phyloP scores from a whole-genome alignment of 2,888 invertebrate species.

The Helobdella robusta region DNA sequence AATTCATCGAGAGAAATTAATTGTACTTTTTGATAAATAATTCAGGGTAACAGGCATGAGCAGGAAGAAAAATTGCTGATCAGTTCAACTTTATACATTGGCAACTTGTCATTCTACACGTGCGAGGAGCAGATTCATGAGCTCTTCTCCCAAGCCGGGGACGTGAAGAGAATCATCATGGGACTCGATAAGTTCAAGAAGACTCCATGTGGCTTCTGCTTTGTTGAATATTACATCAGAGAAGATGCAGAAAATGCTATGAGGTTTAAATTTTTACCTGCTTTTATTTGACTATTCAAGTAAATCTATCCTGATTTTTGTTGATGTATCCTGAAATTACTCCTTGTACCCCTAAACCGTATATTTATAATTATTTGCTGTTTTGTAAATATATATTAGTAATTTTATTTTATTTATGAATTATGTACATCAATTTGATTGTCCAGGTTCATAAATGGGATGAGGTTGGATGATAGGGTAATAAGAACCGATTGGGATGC shows the following conservation, averaged over 20 bases:
- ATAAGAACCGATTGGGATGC: slow-evolving; percentile 98
- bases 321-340: no score
- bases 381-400: neutral
- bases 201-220: slow-evolving; percentile 98
- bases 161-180: slow-evolving; percentile 85
- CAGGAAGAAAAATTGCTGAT: slow-evolving; percentile 42
- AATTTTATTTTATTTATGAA: neutral
- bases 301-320: no score
- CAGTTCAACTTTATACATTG: slow-evolving; percentile 77
- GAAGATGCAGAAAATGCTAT: slow-evolving; percentile 21
- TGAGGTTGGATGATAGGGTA: slow-evolving; percentile 86
- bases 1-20: no score
- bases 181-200: slow-evolving; percentile 93
- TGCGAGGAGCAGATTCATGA: slow-evolving; percentile 84
- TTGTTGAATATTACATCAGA: slow-evolving; percentile 67
- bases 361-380: neutral
- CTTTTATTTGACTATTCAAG: no score
- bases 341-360: no score
- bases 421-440: no score
- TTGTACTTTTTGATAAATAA: no score
- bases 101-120: slow-evolving; percentile 94
- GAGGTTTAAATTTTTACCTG: no score
- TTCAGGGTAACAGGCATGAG: slow-evolving; percentile 46
- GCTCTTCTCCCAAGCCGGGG: slow-evolving; percentile 87
- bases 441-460: slow-evolving; percentile 80